Base-by-base conservation (phyloP, 2,113 vertebrate genomes). In the Megaceryle maxima region DNA sequence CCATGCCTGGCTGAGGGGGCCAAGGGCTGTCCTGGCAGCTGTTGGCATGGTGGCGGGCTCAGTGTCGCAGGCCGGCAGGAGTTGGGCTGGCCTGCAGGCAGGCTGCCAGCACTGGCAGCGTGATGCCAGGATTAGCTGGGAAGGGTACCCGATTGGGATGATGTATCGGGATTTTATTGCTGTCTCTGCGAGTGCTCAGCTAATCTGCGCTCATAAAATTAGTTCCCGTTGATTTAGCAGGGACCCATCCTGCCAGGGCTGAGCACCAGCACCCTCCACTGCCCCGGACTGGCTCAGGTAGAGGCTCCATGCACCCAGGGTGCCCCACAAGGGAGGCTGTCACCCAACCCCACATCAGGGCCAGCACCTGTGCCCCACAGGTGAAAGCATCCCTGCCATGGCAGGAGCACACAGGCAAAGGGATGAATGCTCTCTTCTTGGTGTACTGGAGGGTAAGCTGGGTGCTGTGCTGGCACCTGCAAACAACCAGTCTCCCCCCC, bases 281-380 rank as follows among this genome's bases (percentile, higher is more conserved):
- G 60, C 37, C 37, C 39, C 10, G 5, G n/a, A n/a, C 29, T 44
- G 50, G 31, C 39, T 63, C 5, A 1, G 5, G 5, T 29, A 53
- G 29, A 5, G 28, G 13, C 15, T 57, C 56, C 33, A 56, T 0
- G 0, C 6, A n/a, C 18, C 29, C 6, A 2, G 7, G 22, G 41
- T 68, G 43, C 9, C 31, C 31, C 4, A 3, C 37, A 60, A 77
- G 20, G 55, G 35, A 81, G 29, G 17, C 26, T 74, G 33, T 50
- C 22, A 66, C 15, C 25, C 70, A 78, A 59, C 74, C 43, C 84
- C 53, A 37, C 16, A 28, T 13, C 0, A 2, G 20, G 35, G 53
- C 43, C 67, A 60, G 39, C 83, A 73, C 53, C 43, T n/a, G 62
- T 0, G 5, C 81, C 87, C 56, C 62, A 43, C 31, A 72, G 91